A percentile compares a stretch with the other conserved stretches of the same genome.
These are phyloP conservation scores for Drosophila macrospina DNA, from an alignment of 2,888 invertebrate species.

Conservation along the genomic window DNA sequence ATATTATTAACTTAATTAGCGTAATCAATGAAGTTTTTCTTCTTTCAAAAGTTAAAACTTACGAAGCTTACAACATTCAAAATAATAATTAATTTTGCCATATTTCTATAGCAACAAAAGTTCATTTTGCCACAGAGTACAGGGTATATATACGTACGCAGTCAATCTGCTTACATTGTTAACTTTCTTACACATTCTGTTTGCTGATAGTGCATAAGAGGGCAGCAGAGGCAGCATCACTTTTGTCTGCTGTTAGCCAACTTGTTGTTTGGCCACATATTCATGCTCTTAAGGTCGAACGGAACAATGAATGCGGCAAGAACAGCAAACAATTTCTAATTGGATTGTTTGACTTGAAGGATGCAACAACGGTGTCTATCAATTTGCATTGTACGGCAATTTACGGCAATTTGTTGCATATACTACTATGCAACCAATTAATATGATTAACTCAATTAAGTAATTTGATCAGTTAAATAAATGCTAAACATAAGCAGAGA, in stretches of 20 bases:
- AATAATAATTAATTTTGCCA: too few species aligned
- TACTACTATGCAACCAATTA: constrained; percentile 14
- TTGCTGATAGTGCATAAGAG: constrained; percentile 15
- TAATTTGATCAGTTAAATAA: constrained; percentile 10
- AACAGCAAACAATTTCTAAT: constrained; percentile 25
- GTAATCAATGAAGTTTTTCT: too few species aligned
- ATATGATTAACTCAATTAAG: constrained; percentile 13
- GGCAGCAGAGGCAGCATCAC: background rate
- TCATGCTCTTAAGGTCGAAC: constrained; percentile 17
- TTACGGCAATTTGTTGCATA: background rate
- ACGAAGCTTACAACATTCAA: too few species aligned
- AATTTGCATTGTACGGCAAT: constrained; percentile 22
- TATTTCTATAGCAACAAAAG: too few species aligned
- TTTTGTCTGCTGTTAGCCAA: constrained; percentile 33
- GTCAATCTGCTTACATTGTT: background rate
- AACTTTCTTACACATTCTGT: constrained; percentile 2
- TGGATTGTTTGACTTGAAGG: constrained; percentile 18
- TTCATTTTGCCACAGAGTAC: background rate
- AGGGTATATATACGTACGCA: background rate
- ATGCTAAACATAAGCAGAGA: background rate
- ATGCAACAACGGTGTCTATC: constrained; percentile 12
- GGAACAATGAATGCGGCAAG: constrained; percentile 25
- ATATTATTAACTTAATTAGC: too few species aligned
- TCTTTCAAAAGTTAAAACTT: too few species aligned
- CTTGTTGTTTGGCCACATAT: constrained; percentile 42